Base-by-base conservation (phyloP, 2,113 vertebrate genomes). In the Scophthalmus maximus region DNA sequence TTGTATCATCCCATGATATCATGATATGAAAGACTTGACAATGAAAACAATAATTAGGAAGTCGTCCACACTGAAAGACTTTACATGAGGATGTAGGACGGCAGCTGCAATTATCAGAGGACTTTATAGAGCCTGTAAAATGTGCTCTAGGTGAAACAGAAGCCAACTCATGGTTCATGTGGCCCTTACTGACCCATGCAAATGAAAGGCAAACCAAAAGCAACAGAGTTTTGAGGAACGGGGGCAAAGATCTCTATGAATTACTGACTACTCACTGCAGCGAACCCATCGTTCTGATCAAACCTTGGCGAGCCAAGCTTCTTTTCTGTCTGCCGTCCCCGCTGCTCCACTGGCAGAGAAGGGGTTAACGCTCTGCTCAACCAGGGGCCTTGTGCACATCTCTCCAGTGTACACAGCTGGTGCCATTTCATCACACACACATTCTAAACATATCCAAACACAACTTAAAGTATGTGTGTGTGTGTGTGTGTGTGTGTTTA, bases 371-470 rank as follows among this genome's bases (percentile, higher is more conserved):
- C 80, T 80, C 73, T 61, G 47, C 67, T 87, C 76, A 70, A 83
- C 82, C 80, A 65, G 63, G 74, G 72, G 80, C 73, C 77, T 73
- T 87, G 87, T 88, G 85, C 83, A n/a, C n/a, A 86, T 92, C 88
- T 78, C 79, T 86, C 68, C 85, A 91, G 88, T 92, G 90, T 94
- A 92, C 90, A 92, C 92, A 93, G 92, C 91, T 93, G 90, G 91
- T 93, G 90, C 88, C 88, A 90, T 93, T 93, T 93, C 91, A 91
- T 92, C 89, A 92, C 89, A 92, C 89, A 92, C 88, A 89, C 90
- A 89, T 87, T 92, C 86, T 89, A 89, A 91, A 93, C 87, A 91
- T 91, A 90, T 92, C 90, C 91, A 93, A 92, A 91, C 87, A 89
- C 83, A 86, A 91, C 86, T 91, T 89, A 76, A 86, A 78, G 71